Percentiles rank a stretch among this genome's conserved stretches.
Conservation (phyloP, 2,888 invertebrate genomes). For the Didymodactylos carnosus region DNA sequence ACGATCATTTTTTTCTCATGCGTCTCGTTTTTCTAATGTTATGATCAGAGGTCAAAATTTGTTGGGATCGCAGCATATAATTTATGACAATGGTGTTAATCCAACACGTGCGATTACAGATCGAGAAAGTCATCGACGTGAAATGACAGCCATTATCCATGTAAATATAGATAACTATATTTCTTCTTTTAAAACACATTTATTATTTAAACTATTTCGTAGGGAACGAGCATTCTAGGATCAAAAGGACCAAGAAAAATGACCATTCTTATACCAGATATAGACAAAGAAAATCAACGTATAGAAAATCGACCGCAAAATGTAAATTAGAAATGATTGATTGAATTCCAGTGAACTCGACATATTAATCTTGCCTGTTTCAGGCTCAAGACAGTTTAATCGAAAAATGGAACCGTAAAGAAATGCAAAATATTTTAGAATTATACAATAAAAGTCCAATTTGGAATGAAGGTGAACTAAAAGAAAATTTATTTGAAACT, state of each 20-base stretch:
- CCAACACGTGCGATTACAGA: conserved; percentile 27
- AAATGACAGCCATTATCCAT: background rate
- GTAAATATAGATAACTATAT: background rate
- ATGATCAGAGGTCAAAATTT: conserved; percentile 52
- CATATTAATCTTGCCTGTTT: background rate
- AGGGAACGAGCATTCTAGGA: conserved; percentile 93
- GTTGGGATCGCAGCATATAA: conserved; percentile 87
- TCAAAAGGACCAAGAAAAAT: conserved; percentile 98
- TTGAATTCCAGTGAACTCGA: background rate
- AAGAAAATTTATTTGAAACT: background rate
- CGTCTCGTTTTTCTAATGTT: no score
- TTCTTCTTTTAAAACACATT: background rate
- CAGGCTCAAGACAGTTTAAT: background rate
- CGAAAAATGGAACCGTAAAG: background rate
- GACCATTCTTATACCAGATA: conserved; percentile 90
- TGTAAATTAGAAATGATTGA: no score
- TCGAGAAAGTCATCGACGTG: background rate
- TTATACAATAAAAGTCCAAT: background rate
- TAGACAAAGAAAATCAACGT: conserved; percentile 62
- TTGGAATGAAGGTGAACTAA: background rate
- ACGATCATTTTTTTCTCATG: no score
- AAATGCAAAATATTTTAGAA: background rate
- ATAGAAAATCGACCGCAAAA: conserved; percentile 57
- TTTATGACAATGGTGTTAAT: conserved; percentile 72
- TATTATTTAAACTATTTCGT: conserved; percentile 21